phyloP scores from a whole-genome alignment of 2,888 invertebrate species.

The Scaptomyza reducta region DNA sequence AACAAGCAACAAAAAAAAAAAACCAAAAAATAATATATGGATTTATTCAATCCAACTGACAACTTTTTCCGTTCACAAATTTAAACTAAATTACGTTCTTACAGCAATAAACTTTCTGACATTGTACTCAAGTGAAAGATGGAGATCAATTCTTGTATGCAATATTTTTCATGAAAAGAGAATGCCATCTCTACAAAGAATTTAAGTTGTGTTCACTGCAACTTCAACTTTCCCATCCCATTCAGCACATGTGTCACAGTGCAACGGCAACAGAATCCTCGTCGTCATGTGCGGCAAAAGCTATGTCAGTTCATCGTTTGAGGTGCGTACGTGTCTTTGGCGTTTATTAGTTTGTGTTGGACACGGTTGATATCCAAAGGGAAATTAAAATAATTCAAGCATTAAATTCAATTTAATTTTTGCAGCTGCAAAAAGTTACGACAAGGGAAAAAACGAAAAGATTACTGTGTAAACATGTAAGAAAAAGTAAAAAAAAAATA shows the following conservation, averaged over 20 bases:
- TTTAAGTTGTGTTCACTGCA: constrained; percentile 2
- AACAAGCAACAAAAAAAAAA: background rate
- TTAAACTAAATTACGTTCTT: too few species aligned
- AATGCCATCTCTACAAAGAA: background rate
- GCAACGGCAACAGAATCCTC: constrained; percentile 26
- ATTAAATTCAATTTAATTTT: constrained; percentile 65
- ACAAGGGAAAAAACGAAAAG: background rate
- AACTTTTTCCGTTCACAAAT: background rate
- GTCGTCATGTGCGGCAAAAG: constrained; percentile 17
- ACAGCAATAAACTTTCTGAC: too few species aligned
- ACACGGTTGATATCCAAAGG: constrained; percentile 56
- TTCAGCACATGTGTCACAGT: constrained; percentile 42
- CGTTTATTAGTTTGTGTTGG: constrained; percentile 64
- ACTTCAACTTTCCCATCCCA: constrained; percentile 27
- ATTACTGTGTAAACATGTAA: constrained; percentile 8
- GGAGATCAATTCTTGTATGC: too few species aligned
- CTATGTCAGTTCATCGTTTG: constrained; percentile 31
- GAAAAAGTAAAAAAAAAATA: background rate
- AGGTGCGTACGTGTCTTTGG: constrained; percentile 64
- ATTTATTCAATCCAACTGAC: constrained; percentile 4
- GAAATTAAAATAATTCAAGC: constrained; percentile 75
- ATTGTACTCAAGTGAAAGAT: too few species aligned
- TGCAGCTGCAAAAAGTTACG: constrained; percentile 44
- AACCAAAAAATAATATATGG: background rate
- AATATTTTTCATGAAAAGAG: too few species aligned